Evolutionary conservation across 2,888 invertebrate genomes (phyloP), one percentile per base, ranked within the genome.

Genomic region (Thelaira solivaga): DNA sequence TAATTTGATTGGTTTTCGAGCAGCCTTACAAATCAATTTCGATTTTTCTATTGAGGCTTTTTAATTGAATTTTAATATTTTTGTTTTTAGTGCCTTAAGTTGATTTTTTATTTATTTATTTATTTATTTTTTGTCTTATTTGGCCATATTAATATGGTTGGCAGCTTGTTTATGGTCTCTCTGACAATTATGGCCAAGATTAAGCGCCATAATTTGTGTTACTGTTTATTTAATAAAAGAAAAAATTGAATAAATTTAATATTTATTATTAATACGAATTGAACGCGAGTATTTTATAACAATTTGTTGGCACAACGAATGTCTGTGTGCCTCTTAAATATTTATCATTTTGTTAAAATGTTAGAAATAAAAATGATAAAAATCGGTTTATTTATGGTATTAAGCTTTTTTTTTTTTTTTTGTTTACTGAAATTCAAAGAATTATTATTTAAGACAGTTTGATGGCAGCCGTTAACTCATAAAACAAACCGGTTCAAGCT

Each of bases 141-240:
- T 16, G 16, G 6, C 16, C 20, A 8, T 36, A 6, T 45, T 34
- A 34, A 34, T 55, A 45, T 31, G 16, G 20, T 24, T 47, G 24
- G n/a, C n/a, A n/a, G n/a, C 47, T 61, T 67, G 53, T 39, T 62
- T 59, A 39, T 31, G 29, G 49, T 51, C 59, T 53, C 51, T 34
- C 29, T 36, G 41, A 45, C 74, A 74, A 71, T 73, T 78, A 74
- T 74, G 74, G 78, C 47, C 36, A 74, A 74, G 74, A 65, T 74
- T 78, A 78, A 64, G 78, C 78, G 78, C 78, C 78, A 71, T 59
- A 43, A 61, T 41, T 61, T 31, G 24, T 53, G 18, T 47, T 29
- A 16, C 5, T 18, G 4, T 26, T 47, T 10, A n/a, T n/a, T n/a
- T n/a, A n/a, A n/a, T n/a, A n/a, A 36, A 68, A 2, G 2, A 68